Conservation (phyloP, 2,113 vertebrate species). For the Ptychochromis oligacanthus region DNA sequence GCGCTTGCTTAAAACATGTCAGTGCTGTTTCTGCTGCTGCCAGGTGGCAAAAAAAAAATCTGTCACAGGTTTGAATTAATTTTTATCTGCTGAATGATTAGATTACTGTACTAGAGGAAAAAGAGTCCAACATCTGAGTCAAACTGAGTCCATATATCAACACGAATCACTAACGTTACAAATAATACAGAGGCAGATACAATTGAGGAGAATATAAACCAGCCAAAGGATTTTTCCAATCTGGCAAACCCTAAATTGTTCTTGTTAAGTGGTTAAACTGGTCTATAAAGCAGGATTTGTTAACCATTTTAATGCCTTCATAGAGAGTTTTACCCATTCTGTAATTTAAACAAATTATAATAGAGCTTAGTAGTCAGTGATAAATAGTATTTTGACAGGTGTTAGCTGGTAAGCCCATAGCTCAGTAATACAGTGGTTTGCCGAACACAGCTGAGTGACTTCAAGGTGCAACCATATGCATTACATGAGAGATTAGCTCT, state of each 20-base stretch:
- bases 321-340: no score
- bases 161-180: not conserved
- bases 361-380: not conserved
- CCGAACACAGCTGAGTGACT: conserved; percentile 25
- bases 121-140: not conserved
- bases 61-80: no score
- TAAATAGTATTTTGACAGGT: not conserved
- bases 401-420: not conserved
- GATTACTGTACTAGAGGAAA: not conserved
- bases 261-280: not conserved
- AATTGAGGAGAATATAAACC: not conserved
- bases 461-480: conserved; percentile 9
- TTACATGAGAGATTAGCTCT: not conserved
- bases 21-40: no score
- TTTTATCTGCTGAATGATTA: no score
- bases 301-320: no score
- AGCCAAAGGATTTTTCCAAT: not conserved
- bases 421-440: not conserved
- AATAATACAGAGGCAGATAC: not conserved
- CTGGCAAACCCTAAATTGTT: not conserved
- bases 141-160: not conserved
- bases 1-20: no score
- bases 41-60: no score
- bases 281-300: not conserved
- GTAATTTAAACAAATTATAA: no score